phyloP scores from a whole-genome alignment of 2,113 vertebrate species.

The Cyprinus carpio region DNA sequence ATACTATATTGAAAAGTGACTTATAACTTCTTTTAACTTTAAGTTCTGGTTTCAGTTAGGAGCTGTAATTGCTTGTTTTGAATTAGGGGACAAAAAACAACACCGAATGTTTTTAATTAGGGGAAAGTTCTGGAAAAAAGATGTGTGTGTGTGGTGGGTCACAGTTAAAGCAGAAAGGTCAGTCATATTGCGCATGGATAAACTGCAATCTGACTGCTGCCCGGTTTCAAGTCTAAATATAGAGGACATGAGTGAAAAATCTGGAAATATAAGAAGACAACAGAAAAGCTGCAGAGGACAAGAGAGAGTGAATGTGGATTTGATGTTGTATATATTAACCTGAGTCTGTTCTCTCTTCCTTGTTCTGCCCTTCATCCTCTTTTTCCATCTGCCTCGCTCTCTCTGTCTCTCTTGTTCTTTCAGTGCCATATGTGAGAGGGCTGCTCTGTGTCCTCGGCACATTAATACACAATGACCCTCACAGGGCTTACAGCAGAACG shows the following conservation, averaged over 20 bases:
- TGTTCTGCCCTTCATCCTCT: constrained; percentile 10
- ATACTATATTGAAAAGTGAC: not conserved
- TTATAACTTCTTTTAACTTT: not conserved
- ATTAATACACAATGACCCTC: constrained; percentile 43
- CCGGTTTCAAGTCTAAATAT: constrained; percentile 75
- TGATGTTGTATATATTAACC: not conserved
- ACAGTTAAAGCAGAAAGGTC: constrained; percentile 19
- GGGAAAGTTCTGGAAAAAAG: not conserved
- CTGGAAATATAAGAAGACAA: constrained; percentile 31
- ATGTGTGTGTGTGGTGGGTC: not conserved
- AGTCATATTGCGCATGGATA: constrained; percentile 67
- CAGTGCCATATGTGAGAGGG: constrained; percentile 32
- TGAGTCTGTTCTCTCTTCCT: constrained; percentile 14
- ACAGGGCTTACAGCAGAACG: constrained; percentile 28
- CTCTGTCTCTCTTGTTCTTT: constrained; percentile 9
- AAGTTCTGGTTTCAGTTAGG: too few relatives aligned
- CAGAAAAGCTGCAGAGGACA: constrained; percentile 55
- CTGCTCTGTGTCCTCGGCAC: constrained; percentile 1
- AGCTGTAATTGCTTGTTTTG: not conserved
- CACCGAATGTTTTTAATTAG: not conserved
- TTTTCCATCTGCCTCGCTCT: constrained; percentile 48
- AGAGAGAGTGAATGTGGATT: constrained; percentile 27
- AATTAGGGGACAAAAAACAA: too few relatives aligned
- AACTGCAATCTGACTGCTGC: constrained; percentile 73
- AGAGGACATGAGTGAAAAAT: constrained; percentile 58